Conservation (phyloP, 2,888 invertebrate genomes). For the Stenolophus ochropezus region DNA sequence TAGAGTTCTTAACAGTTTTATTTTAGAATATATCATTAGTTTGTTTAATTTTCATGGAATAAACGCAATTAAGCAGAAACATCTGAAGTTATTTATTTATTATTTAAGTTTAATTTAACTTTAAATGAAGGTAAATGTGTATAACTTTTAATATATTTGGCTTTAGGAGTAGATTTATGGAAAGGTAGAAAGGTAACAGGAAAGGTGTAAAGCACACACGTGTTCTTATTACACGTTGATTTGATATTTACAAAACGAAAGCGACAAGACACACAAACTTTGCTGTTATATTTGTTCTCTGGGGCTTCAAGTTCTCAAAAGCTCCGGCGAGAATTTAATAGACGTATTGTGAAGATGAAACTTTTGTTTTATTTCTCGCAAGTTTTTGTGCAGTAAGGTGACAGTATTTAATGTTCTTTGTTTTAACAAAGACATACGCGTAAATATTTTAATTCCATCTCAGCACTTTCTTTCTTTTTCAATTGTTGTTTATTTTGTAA, state of each 20-base stretch:
- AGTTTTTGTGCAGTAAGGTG: conserved; percentile 13
- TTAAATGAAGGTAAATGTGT: too few species aligned
- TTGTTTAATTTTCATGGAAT: too few species aligned
- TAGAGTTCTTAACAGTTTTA: too few species aligned
- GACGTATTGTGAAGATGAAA: conserved; percentile 29
- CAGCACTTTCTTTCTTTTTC: neutral
- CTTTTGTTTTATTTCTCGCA: conserved; percentile 20
- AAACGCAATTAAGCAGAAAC: too few species aligned
- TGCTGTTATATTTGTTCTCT: neutral
- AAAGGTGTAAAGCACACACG: neutral
- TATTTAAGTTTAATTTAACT: too few species aligned
- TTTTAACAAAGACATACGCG: neutral
- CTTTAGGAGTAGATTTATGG: too few species aligned
- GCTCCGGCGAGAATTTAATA: conserved; percentile 5
- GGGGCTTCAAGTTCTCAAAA: neutral
- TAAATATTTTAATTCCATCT: neutral
- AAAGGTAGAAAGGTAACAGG: too few species aligned
- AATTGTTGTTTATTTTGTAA: neutral
- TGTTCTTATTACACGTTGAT: neutral
- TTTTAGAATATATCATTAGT: too few species aligned
- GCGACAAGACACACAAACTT: neutral
- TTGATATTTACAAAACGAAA: neutral
- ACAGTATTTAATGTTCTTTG: neutral
- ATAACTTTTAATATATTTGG: too few species aligned
- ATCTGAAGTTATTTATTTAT: too few species aligned